phyloP scores from a whole-genome alignment of 2,888 invertebrate genomes.

The Cryptus armator region DNA sequence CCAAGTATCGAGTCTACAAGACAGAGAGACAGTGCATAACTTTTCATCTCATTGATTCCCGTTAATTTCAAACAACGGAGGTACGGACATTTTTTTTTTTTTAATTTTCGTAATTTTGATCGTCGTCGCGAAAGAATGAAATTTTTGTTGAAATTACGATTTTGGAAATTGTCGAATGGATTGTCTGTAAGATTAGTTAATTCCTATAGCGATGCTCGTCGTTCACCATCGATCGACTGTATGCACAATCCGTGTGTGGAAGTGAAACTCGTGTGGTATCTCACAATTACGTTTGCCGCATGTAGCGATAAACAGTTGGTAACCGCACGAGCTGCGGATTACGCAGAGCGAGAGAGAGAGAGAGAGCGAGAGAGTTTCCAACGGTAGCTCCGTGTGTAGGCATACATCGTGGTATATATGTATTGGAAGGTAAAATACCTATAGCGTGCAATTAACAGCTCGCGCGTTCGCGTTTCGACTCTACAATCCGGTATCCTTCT shows the following conservation, averaged over 20 bases:
- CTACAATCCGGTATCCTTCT: conserved; percentile 22
- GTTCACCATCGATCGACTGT: neutral
- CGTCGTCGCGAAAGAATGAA: neutral
- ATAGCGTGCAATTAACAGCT: conserved; percentile 45
- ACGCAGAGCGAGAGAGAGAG: conserved; percentile 49
- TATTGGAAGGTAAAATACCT: conserved; percentile 21
- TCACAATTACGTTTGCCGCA: conserved; percentile 44
- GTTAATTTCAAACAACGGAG: neutral
- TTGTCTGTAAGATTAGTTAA: too few relatives aligned
- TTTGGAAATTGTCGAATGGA: neutral
- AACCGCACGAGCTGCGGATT: conserved; percentile 48
- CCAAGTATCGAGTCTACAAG: neutral
- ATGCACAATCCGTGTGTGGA: neutral
- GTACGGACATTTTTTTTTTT: neutral
- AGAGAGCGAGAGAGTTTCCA: conserved; percentile 24
- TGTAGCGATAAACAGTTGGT: conserved; percentile 56
- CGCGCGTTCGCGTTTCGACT: conserved; percentile 39
- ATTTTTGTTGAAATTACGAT: neutral
- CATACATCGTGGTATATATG: neutral
- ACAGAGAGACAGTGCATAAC: conserved; percentile 28
- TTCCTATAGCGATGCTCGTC: too few relatives aligned
- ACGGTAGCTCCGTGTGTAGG: neutral
- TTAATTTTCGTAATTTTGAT: neutral
- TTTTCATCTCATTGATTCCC: neutral
- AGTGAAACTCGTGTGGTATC: neutral